phyloP scores from a whole-genome alignment of 2,888 invertebrate species.

The Ormyrus nitidulus region DNA sequence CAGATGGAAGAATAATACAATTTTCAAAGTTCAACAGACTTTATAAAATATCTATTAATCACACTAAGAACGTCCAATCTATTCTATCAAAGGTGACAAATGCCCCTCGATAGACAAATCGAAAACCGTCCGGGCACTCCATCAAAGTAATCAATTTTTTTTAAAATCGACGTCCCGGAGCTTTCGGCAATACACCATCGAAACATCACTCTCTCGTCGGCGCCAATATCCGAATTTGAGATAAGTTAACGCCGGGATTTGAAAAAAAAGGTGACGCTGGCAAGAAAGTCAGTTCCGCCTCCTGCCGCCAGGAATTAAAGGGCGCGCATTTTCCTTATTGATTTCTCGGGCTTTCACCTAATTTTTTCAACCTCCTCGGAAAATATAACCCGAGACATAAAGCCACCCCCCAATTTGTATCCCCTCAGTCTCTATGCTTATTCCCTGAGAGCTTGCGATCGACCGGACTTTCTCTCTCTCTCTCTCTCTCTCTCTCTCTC shows the following conservation, averaged over 20 bases:
- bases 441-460: slow-evolving; percentile 2
- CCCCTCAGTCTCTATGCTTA: background rate
- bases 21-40: too few species aligned
- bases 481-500: slow-evolving; percentile 1
- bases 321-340: slow-evolving; percentile 5
- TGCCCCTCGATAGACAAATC: too few species aligned
- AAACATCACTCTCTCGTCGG: too few species aligned
- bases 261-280: background rate
- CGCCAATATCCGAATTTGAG: background rate
- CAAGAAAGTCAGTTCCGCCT: background rate
- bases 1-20: too few species aligned
- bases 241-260: background rate
- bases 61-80: too few species aligned
- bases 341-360: slow-evolving; percentile 23
- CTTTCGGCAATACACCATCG: too few species aligned
- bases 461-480: slow-evolving; percentile 29
- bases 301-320: background rate
- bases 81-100: too few species aligned
- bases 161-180: too few species aligned
- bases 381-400: slow-evolving; percentile 9
- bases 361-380: background rate
- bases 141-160: too few species aligned
- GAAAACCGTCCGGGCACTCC: too few species aligned
- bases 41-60: too few species aligned
- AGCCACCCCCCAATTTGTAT: slow-evolving; percentile 23